Conservation (phyloP, 2,797 vertebrate genomes). For the Lemur catta region DNA sequence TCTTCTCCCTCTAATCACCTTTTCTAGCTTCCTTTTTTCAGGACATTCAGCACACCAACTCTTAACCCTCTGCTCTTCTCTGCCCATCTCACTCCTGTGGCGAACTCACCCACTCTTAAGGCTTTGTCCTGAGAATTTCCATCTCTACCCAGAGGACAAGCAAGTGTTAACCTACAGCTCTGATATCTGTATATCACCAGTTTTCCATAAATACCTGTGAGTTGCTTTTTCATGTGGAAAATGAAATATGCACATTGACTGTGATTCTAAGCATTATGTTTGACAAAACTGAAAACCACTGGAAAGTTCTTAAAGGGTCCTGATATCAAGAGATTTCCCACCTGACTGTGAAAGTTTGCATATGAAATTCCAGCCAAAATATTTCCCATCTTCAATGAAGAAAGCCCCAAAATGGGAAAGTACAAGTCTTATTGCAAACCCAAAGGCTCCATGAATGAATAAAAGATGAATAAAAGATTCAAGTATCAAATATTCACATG, state of each 20-base stretch:
- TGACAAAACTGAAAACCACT: slow-evolving; percentile 1
- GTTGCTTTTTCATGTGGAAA: slow-evolving; percentile 32
- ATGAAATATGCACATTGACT: neutral
- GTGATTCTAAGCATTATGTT: neutral
- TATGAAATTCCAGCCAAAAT: slow-evolving; percentile 20
- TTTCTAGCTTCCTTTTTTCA: neutral
- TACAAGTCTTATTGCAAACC: neutral
- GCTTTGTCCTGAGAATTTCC: neutral
- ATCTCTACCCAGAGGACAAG: neutral
- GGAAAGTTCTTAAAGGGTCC: neutral
- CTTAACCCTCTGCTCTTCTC: neutral
- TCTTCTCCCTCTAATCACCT: neutral
- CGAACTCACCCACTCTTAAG: neutral
- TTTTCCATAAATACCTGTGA: neutral
- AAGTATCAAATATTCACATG: neutral
- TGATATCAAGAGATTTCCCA: neutral
- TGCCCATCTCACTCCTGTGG: neutral
- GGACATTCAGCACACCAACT: neutral
- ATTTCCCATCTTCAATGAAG: neutral
- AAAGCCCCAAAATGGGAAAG: neutral
- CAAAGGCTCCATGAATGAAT: neutral
- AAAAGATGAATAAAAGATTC: slow-evolving; percentile 12
- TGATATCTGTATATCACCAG: neutral
- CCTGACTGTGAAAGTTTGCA: neutral
- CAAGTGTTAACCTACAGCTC: neutral